Conservation (phyloP, 1,140 invertebrate species). For the Pseudomyrmex gracilis region DNA sequence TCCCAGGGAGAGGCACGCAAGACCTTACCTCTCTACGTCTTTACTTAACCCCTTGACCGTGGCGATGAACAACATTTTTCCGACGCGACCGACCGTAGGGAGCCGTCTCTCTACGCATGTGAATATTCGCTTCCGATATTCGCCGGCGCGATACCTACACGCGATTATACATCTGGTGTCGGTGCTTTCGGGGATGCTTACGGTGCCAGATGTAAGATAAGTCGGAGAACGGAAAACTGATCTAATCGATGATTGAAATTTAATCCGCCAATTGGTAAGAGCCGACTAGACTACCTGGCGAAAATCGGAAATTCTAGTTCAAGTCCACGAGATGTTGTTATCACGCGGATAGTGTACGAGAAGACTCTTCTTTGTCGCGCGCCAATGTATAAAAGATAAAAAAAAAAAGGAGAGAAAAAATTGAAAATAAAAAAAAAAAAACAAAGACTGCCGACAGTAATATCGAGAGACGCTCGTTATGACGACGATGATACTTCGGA, state of each 20-base stretch:
- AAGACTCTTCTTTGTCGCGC: constrained; percentile 27
- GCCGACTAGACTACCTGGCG: not conserved
- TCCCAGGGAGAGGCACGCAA: constrained; percentile 59
- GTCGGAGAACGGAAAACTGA: constrained; percentile 56
- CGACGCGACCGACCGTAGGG: constrained; percentile 53
- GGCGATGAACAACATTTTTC: constrained; percentile 67
- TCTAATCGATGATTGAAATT: constrained; percentile 59
- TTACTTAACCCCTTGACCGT: constrained; percentile 72
- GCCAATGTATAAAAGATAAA: constrained; percentile 40
- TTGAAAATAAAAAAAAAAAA: constrained; percentile 43
- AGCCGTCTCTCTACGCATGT: not conserved
- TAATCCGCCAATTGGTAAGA: constrained; percentile 43
- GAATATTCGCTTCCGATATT: constrained; percentile 40
- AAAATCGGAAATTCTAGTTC: not conserved
- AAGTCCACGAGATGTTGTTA: constrained; percentile 35
- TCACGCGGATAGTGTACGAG: not conserved
- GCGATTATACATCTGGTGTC: constrained; percentile 13
- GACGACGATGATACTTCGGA: constrained; percentile 55
- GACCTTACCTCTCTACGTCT: constrained; percentile 53
- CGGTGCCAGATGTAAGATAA: not conserved
- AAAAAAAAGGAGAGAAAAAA: constrained; percentile 40
- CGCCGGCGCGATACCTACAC: constrained; percentile 29
- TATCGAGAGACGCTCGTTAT: constrained; percentile 55
- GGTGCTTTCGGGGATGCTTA: constrained; percentile 24
- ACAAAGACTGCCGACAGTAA: constrained; percentile 25